Evolutionary conservation across 2,888 invertebrate species (phyloP).

Genomic region (Campopleginae sp.): DNA sequence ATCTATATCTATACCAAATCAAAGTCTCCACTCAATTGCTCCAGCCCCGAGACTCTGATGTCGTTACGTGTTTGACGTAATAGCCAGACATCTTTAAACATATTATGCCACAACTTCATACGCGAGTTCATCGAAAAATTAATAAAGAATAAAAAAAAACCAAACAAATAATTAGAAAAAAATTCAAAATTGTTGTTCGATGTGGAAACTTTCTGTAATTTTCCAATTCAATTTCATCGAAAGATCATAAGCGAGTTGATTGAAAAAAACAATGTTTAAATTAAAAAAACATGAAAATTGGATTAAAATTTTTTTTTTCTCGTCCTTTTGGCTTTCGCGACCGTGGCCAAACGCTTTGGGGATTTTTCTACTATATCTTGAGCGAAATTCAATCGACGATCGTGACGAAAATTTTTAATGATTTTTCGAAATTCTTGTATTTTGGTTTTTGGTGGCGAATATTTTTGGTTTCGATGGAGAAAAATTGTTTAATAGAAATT

Average conservation of each 20-base stretch:
- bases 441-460: not conserved
- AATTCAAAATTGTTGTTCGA: not conserved
- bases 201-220: not conserved
- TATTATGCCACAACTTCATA: constrained; percentile 28
- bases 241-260: too few species aligned
- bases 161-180: not conserved
- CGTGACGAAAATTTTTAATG: too few species aligned
- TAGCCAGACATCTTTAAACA: constrained; percentile 27
- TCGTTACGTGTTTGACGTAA: constrained; percentile 69
- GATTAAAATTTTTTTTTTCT: not conserved
- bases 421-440: too few species aligned
- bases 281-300: too few species aligned
- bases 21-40: not conserved
- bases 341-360: not conserved
- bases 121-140: not conserved
- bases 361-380: too few species aligned
- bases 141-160: not conserved
- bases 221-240: too few species aligned
- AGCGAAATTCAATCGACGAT: too few species aligned
- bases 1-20: constrained; percentile 18
- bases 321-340: not conserved
- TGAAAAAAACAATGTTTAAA: not conserved
- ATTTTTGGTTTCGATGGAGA: not conserved
- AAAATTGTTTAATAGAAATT: not conserved
- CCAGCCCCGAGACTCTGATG: constrained; percentile 45